Conservation (phyloP, 2,797 vertebrate genomes). For the Sebastolobus alascanus region DNA sequence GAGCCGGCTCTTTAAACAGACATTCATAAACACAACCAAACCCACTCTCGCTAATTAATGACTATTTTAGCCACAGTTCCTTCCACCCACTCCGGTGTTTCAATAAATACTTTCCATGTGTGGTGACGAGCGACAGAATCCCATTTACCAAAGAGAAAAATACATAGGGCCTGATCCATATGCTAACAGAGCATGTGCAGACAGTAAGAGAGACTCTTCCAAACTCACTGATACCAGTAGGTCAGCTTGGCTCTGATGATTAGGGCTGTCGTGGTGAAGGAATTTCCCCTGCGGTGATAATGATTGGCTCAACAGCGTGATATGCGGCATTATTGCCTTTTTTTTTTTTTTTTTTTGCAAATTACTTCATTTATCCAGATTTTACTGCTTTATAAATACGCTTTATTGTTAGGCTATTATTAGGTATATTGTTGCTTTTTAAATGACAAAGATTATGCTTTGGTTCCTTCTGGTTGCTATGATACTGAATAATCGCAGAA, state of each 20-base stretch:
- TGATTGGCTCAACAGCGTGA: no score
- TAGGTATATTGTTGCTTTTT: no score
- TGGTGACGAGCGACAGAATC: slow-evolving; percentile 5
- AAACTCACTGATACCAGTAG: background rate
- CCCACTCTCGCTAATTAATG: slow-evolving; percentile 5
- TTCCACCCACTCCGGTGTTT: background rate
- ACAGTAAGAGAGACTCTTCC: background rate
- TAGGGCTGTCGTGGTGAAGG: fast-evolving
- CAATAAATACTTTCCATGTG: slow-evolving; percentile 44
- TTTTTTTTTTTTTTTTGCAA: no score
- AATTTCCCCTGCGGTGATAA: no score
- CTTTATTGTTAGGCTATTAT: no score
- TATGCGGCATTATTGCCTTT: no score
- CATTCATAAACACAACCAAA: slow-evolving; percentile 25
- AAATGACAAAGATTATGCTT: no score
- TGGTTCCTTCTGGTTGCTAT: no score
- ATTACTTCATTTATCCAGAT: no score
- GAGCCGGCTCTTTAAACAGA: slow-evolving; percentile 5
- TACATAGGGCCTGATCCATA: background rate
- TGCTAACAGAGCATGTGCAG: slow-evolving; percentile 8
- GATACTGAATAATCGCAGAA: no score
- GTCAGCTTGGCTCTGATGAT: background rate
- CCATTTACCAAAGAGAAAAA: background rate
- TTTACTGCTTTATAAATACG: no score
- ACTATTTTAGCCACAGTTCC: background rate